Base-by-base conservation (phyloP, 2,888 invertebrate genomes). In the Rosalia funebris region DNA sequence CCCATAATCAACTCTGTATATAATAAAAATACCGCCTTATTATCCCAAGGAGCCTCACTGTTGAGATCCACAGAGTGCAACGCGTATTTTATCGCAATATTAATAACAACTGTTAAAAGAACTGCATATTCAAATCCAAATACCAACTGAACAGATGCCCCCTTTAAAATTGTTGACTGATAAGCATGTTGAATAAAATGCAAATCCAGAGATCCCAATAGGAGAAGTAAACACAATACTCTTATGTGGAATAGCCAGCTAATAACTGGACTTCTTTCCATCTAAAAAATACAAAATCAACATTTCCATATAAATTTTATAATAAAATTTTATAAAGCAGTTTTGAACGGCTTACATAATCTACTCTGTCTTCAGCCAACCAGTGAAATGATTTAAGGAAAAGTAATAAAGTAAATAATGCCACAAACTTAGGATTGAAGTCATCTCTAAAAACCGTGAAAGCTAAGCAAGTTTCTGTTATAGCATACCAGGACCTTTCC, bases 61-160 rank as follows among this genome's bases (percentile, higher is more conserved):
- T 92, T 91, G 3, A 96, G 86, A 77, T 97, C 96, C 61, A 95
- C 89, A 1, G 93, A 89, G 79, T 97, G 96, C 2, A 94, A 83
- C 16, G 91, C 83, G 78, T 96, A 96, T 79, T 99, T 99, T 66
- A 98, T 93, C 46, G 91, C 86, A 60, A 96, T 96, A 82, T 97
- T 98, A 54, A 93, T 84, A 25, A 96, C 92, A 79, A 96, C 92
- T 2, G 97, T 97, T 57, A 98, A 84, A 48, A 99, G 84, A 78
- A 99, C 96, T 63, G 98, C 98, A 83, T 99, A 99, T 84, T 99
- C 98, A 84, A 99, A 99, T 50, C 99, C 99, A 85, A 99, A 99
- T 3, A 99, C 98, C 62, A 99, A 85, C 82, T 99, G 99, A 0
- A 98, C 98, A 0, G 96, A 96, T 3, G 98, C 96, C 37, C 99